Conservation (phyloP, 2,113 vertebrate genomes). For the Ptilorrhoa leucosticta region DNA sequence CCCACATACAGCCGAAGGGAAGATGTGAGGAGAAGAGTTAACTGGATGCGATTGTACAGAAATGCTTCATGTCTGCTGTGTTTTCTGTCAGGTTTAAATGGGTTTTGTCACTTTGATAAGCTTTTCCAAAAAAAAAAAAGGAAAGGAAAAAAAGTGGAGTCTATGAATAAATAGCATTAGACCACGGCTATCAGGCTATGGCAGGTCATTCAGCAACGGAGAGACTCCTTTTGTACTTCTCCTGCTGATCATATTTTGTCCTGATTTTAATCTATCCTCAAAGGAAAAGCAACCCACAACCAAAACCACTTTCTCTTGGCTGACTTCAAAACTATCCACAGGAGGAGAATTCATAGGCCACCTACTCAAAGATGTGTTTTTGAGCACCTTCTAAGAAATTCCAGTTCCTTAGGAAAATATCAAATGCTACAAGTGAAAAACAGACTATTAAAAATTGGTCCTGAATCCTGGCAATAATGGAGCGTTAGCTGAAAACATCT, state of each 20-base stretch:
- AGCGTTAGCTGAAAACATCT: accelerated
- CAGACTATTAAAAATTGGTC: neutral
- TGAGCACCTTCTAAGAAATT: neutral
- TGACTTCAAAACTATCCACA: neutral
- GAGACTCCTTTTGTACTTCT: neutral
- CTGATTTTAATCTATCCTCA: neutral
- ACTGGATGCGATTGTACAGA: neutral
- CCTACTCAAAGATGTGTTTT: neutral
- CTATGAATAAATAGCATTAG: neutral
- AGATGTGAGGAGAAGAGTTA: neutral
- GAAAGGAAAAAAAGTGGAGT: neutral
- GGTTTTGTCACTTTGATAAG: neutral
- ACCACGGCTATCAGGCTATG: neutral
- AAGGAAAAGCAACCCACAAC: neutral
- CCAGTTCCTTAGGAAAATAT: neutral
- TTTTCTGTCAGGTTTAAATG: neutral
- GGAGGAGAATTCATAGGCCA: neutral
- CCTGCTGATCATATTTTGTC: neutral
- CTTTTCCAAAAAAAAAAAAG: neutral
- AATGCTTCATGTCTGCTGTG: neutral
- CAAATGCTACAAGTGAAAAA: neutral
- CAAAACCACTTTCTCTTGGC: neutral
- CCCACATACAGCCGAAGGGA: neutral
- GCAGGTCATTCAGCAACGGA: neutral
- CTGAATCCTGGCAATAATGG: neutral